phyloP scores from a whole-genome alignment of 2,797 vertebrate species.

The Tachyglossus aculeatus region DNA sequence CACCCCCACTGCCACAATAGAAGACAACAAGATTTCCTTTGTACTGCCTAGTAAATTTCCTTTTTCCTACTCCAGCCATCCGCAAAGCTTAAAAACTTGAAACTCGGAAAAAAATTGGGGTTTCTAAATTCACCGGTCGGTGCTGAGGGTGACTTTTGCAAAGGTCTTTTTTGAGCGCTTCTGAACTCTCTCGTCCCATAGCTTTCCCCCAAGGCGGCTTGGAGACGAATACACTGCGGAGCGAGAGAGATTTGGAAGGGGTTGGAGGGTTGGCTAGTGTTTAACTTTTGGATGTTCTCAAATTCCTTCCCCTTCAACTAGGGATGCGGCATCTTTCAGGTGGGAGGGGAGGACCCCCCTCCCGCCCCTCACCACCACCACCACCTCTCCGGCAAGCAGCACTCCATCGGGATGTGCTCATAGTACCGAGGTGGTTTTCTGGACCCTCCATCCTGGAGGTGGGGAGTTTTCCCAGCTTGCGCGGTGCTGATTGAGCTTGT shows the following conservation, averaged over 20 bases:
- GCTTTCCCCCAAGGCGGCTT: conserved; percentile 45
- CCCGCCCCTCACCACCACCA: too few species aligned
- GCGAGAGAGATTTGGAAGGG: conserved; percentile 38
- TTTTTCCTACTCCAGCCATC: conserved; percentile 88
- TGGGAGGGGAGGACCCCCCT: conserved; percentile 29
- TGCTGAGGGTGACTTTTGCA: conserved; percentile 67
- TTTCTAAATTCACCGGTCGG: conserved; percentile 77
- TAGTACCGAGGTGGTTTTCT: conserved; percentile 52
- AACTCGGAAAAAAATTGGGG: conserved; percentile 80
- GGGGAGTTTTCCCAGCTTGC: conserved; percentile 9
- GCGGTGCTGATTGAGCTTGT: conserved; percentile 4
- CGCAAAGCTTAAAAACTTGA: conserved; percentile 84
- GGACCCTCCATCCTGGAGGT: conserved; percentile 5
- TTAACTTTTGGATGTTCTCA: conserved; percentile 52
- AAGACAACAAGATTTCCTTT: conserved; percentile 90
- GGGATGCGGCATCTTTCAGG: conserved; percentile 26
- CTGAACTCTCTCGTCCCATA: conserved; percentile 59
- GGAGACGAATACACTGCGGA: conserved; percentile 39
- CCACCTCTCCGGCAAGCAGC: conserved; percentile 5
- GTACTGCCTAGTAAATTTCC: conserved; percentile 88
- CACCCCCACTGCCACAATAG: conserved; percentile 86
- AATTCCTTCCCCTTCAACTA: conserved; percentile 18
- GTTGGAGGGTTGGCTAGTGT: conserved; percentile 47
- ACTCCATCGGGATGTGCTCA: conserved; percentile 20
- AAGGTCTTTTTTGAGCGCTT: conserved; percentile 64